Evolutionary conservation across 1,140 invertebrate species (phyloP).

Genomic region (Rhyzopertha dominica): DNA sequence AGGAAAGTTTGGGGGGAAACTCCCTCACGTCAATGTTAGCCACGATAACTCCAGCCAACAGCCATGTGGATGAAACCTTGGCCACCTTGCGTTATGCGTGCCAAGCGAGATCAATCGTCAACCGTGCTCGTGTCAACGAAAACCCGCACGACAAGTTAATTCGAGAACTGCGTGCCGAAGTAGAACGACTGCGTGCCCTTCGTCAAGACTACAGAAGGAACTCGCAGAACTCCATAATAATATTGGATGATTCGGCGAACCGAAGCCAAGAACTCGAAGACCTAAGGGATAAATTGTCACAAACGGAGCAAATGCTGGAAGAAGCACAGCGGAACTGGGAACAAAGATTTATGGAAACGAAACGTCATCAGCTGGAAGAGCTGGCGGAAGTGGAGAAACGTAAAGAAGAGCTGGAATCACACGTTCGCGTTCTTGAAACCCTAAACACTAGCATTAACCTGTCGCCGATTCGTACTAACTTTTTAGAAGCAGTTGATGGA

Average conservation of each 20-base stretch:
- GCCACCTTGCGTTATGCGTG: slow-evolving; percentile 83
- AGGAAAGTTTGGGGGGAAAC: slow-evolving; percentile 65
- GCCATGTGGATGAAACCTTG: slow-evolving; percentile 75
- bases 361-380: slow-evolving; percentile 40
- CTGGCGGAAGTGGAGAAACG: slow-evolving; percentile 56
- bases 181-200: slow-evolving; percentile 57
- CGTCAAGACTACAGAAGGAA: slow-evolving; percentile 53
- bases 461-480: slow-evolving; percentile 50
- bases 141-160: slow-evolving; percentile 65
- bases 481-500: slow-evolving; percentile 51
- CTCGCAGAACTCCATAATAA: slow-evolving; percentile 35
- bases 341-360: slow-evolving; percentile 45
- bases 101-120: slow-evolving; percentile 83
- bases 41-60: slow-evolving; percentile 70
- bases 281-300: slow-evolving; percentile 52
- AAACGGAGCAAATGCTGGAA: slow-evolving; percentile 55
- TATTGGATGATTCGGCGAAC: slow-evolving; percentile 45
- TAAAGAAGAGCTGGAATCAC: slow-evolving; percentile 52
- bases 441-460: slow-evolving; percentile 39
- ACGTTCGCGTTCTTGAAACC: slow-evolving; percentile 38
- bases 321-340: slow-evolving; percentile 55
- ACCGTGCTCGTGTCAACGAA: slow-evolving; percentile 72
- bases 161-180: slow-evolving; percentile 62
- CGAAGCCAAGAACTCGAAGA: slow-evolving; percentile 46
- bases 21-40: slow-evolving; percentile 64